Evolutionary conservation across 2,888 invertebrate genomes (phyloP), one percentile per base, ranked within the genome.

Genomic region (Cosmia trapezina): DNA sequence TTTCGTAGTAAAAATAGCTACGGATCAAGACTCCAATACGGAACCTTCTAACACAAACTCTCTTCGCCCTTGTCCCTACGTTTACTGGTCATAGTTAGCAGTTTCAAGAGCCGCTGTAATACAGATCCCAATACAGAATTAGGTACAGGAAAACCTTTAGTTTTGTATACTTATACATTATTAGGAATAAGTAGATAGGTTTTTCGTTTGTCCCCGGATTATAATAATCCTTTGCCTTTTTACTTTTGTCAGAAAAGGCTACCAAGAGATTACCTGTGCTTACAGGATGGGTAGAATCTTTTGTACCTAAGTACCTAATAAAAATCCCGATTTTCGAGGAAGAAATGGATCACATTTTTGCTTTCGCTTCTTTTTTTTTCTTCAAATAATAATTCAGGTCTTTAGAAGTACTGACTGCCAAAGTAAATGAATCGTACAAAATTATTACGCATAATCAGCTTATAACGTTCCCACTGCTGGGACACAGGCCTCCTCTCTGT

Each of bases 11-110:
- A 28, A 45, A 28, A 37, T 4, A 54, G 22, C 9, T 73, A 76
- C 84, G 63, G 83, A 53, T 22, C 22, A 12, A 11, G 4, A 11
- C 9, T n/a, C 6, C 14, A 53, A 28, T 28, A 56, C 56, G 4
- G 56, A 84, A 86, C 84, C 81, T 37, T n/a, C 2, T 0, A 12
- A 0, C 17, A 7, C 4, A 68, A 74, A 53, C 17, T 2, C 6
- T 17, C 4, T 19, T 14, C 74, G 2, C 53, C 8, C 65, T 68
- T 79, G 33, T 8, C 73, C 11, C n/a, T n/a, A 8, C 75, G 80
- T 78, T 89, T 84, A 86, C 84, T 88, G 87, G 87, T 86, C 86
- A 84, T 69, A 83, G 81, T 84, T 86, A 79, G 69, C 83, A 85
- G 86, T 87, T 87, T 83, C 85, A 84, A 82, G 85, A 88, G 83